Conservation (phyloP, 2,888 invertebrate genomes). For the Protodeltote pygarga region DNA sequence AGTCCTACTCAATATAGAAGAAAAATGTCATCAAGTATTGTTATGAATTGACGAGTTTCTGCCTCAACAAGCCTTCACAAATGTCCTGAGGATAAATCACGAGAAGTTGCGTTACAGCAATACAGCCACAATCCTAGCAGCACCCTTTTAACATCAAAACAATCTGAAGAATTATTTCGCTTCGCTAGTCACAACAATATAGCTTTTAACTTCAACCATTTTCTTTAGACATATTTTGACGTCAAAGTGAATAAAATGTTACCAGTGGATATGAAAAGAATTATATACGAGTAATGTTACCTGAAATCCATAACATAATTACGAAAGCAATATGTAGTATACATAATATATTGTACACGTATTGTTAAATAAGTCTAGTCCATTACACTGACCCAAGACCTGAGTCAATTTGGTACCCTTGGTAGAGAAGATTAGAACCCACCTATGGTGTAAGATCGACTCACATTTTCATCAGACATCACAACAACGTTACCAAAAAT, state of each 20-base stretch:
- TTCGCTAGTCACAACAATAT: constrained; percentile 6
- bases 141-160: constrained; percentile 12
- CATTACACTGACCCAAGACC: too few relatives aligned
- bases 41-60: constrained; percentile 9
- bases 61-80: constrained; percentile 9
- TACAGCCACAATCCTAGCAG: background rate
- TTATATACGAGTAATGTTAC: too few relatives aligned
- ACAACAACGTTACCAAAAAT: too few relatives aligned
- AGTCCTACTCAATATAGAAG: too few relatives aligned
- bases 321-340: too few relatives aligned
- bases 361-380: too few relatives aligned
- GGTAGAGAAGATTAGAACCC: too few relatives aligned
- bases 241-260: constrained; percentile 15
- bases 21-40: constrained; percentile 2
- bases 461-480: too few relatives aligned
- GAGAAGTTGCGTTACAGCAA: constrained; percentile 3
- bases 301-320: too few relatives aligned
- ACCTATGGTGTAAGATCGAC: too few relatives aligned
- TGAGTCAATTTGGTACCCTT: too few relatives aligned
- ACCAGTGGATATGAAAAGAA: background rate
- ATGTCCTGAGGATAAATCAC: constrained; percentile 9
- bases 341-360: too few relatives aligned
- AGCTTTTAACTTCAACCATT: constrained; percentile 13
- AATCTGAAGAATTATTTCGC: constrained; percentile 21
- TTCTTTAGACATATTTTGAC: constrained; percentile 13